Conservation (phyloP, 2,888 invertebrate species). For the Acrobasis repandana region DNA sequence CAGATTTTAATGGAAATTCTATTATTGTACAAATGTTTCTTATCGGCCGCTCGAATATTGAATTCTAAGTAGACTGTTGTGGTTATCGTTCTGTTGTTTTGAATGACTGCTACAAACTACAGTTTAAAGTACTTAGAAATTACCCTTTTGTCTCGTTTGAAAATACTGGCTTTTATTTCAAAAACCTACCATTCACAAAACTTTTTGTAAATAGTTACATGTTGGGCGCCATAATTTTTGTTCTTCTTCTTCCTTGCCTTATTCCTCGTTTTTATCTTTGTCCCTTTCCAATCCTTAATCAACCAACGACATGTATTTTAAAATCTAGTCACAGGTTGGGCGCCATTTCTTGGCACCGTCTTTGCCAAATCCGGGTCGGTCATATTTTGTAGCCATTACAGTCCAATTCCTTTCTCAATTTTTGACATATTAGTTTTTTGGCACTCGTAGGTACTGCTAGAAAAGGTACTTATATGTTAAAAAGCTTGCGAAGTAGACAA, state of each 20-base stretch:
- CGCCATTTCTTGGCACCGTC: too few relatives aligned
- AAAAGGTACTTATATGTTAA: too few relatives aligned
- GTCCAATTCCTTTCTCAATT: too few relatives aligned
- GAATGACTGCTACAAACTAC: background rate
- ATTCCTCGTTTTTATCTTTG: background rate
- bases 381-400: too few relatives aligned
- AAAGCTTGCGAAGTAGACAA: too few relatives aligned
- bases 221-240: constrained; percentile 3
- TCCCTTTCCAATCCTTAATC: background rate
- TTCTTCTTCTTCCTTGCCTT: background rate
- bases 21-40: constrained; percentile 6
- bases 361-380: too few relatives aligned
- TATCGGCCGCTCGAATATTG: constrained; percentile 7
- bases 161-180: background rate
- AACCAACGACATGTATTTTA: background rate
- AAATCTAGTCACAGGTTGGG: background rate
- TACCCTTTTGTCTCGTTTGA: background rate
- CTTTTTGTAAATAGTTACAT: background rate
- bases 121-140: background rate
- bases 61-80: constrained; percentile 2
- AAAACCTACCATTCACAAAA: too few relatives aligned
- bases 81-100: background rate
- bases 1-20: constrained; percentile 2
- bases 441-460: too few relatives aligned
- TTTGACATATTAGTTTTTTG: background rate